Evolutionary conservation across 2,888 invertebrate genomes (phyloP).

Genomic region (Drosophila nigricruria): DNA sequence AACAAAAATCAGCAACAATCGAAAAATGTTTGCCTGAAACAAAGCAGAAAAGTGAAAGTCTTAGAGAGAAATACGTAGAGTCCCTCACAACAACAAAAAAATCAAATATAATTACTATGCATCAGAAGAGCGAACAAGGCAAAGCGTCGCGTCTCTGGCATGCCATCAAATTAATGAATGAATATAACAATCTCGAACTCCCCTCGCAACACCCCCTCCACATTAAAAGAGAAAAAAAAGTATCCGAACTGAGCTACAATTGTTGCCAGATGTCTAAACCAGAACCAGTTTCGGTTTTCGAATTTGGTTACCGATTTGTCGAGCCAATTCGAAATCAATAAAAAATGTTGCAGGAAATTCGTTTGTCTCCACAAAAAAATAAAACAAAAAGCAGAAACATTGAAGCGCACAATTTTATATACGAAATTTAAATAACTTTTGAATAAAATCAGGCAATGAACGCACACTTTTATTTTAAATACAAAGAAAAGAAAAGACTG

Average conservation of each 20-base stretch:
- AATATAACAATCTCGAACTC: constrained; percentile 44
- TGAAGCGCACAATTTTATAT: constrained; percentile 11
- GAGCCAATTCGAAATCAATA: constrained; percentile 69
- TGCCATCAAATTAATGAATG: constrained; percentile 69
- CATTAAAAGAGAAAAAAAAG: constrained; percentile 19
- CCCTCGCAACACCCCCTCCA: constrained; percentile 2
- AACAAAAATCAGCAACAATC: constrained; percentile 5
- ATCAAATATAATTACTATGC: constrained; percentile 63
- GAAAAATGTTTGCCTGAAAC: constrained; percentile 67
- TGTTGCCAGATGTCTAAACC: constrained; percentile 65
- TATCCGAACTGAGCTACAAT: constrained; percentile 60
- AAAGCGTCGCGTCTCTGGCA: constrained; percentile 31
- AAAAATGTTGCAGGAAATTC: constrained; percentile 67
- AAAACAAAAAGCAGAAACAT: constrained; percentile 26
- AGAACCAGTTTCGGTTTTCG: constrained; percentile 62
- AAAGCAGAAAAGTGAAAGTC: constrained; percentile 76
- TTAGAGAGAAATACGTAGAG: constrained; percentile 29
- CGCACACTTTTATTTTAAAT: constrained; percentile 28
- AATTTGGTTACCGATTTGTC: constrained; percentile 15
- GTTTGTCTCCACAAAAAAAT: constrained; percentile 14
- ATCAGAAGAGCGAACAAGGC: constrained; percentile 38
- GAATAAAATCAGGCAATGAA: constrained; percentile 38
- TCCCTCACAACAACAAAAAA: constrained; percentile 30
- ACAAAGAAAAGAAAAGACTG: constrained; percentile 17
- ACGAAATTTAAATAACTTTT: constrained; percentile 62